These are phyloP conservation scores for Sisor rabdophorus DNA, from an alignment of 2,113 vertebrate species.

Conservation along the genomic window DNA sequence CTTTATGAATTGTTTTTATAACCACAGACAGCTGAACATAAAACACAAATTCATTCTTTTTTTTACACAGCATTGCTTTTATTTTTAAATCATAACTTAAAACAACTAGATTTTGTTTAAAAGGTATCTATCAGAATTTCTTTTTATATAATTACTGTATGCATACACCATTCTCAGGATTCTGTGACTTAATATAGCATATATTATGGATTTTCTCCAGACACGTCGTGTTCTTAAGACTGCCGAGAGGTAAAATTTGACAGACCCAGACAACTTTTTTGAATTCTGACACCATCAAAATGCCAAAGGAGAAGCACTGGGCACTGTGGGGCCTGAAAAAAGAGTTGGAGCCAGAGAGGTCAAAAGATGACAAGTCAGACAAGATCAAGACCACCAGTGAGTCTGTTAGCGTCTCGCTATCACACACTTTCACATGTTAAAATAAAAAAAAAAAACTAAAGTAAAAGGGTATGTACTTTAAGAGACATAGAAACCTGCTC, in stretches of 20 bases:
- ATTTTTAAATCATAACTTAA: too few species aligned
- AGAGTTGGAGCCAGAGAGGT: constrained; percentile 37
- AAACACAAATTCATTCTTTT: too few species aligned
- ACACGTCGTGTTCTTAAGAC: constrained; percentile 1
- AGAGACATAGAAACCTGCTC: background rate
- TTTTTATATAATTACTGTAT: too few species aligned
- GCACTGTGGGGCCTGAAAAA: constrained; percentile 22
- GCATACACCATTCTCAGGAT: too few species aligned
- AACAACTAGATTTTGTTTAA: too few species aligned
- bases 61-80: too few species aligned
- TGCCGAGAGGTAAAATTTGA: constrained; percentile 47
- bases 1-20: background rate
- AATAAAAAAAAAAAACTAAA: constrained; percentile 4
- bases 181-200: too few species aligned
- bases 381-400: constrained; percentile 44
- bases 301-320: constrained; percentile 22
- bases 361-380: constrained; percentile 43
- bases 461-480: background rate
- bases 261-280: constrained; percentile 28
- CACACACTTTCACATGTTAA: constrained; percentile 16
- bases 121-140: too few species aligned
- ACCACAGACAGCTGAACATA: background rate
- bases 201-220: constrained; percentile 27
- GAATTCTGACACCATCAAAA: constrained; percentile 27
- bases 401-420: constrained; percentile 26